Conservation (phyloP, 2,888 invertebrate genomes). For the Athalia circularis region DNA sequence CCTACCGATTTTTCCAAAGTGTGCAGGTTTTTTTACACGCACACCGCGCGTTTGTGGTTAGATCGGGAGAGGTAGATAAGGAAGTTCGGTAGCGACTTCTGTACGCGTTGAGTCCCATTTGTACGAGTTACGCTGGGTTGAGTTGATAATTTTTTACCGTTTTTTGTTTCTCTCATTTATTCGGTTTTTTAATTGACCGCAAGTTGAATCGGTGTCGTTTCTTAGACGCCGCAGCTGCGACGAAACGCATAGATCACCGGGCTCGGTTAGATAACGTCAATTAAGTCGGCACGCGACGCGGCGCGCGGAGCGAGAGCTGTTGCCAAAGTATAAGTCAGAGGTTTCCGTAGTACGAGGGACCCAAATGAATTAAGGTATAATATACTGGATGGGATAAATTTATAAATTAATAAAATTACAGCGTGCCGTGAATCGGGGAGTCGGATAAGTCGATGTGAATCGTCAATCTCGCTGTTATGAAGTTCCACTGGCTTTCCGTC, state of each 20-base stretch:
- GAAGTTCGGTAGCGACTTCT: conserved; percentile 39
- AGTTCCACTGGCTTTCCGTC: no score
- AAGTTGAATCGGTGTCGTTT: conserved; percentile 21
- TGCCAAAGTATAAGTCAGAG: conserved; percentile 18
- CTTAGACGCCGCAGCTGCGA: neutral
- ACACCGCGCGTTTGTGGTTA: neutral
- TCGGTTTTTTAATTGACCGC: conserved; percentile 34
- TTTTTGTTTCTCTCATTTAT: neutral
- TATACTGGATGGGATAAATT: conserved; percentile 43
- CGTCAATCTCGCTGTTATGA: conserved; percentile 13
- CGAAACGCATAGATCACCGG: conserved; percentile 33
- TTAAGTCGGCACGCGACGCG: conserved; percentile 41
- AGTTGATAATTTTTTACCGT: conserved; percentile 20
- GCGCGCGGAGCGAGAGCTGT: neutral
- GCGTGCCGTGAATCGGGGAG: conserved; percentile 33
- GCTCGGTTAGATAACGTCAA: conserved; percentile 36
- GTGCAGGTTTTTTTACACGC: conserved; percentile 19
- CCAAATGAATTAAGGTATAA: conserved; percentile 32
- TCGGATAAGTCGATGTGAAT: conserved; percentile 1
- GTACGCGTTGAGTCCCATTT: conserved; percentile 36
- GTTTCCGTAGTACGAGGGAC: neutral
- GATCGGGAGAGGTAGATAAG: conserved; percentile 12
- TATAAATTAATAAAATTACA: conserved; percentile 48
- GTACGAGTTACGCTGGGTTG: conserved; percentile 34
- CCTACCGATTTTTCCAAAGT: neutral